Percentiles rank a stretch among this genome's conserved stretches.
Conservation (phyloP, 2,888 invertebrate species). For the Sussaba pulchella region DNA sequence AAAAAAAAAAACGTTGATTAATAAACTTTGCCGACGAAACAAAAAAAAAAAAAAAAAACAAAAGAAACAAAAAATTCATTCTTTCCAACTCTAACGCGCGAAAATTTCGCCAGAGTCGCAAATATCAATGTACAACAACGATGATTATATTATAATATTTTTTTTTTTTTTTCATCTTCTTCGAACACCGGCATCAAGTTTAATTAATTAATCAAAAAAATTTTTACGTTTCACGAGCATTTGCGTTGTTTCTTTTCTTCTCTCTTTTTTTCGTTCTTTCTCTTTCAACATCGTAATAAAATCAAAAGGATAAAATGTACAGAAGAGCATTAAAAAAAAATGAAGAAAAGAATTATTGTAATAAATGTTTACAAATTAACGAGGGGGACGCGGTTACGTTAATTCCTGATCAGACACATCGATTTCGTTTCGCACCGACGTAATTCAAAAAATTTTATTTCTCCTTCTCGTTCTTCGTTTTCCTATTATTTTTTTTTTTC, state of each 20-base stretch:
- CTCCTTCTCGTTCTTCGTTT: conserved; percentile 3
- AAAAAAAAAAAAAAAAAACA: too few relatives aligned
- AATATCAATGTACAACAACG: conserved; percentile 74
- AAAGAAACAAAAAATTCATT: conserved; percentile 6
- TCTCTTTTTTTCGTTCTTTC: too few relatives aligned
- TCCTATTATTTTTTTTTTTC: neutral
- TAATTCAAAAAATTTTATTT: conserved; percentile 3
- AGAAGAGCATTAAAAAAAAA: conserved; percentile 81
- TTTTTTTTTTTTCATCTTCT: too few relatives aligned
- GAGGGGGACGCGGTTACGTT: conserved; percentile 79
- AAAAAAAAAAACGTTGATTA: conserved; percentile 24
- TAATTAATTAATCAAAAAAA: too few relatives aligned
- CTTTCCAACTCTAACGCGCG: conserved; percentile 7
- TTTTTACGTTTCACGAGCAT: too few relatives aligned
- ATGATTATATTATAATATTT: conserved; percentile 66
- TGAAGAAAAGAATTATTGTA: too few relatives aligned
- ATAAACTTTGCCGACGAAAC: too few relatives aligned
- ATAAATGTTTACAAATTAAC: conserved; percentile 76
- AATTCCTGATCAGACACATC: conserved; percentile 79
- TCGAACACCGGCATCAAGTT: too few relatives aligned
- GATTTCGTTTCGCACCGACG: conserved; percentile 37
- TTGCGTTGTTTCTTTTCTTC: too few relatives aligned
- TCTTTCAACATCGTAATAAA: conserved; percentile 76
- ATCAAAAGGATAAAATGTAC: conserved; percentile 83
- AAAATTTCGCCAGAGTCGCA: conserved; percentile 46